These are phyloP conservation scores for Amiota communis DNA, from an alignment of 2,888 invertebrate genomes.

Conservation along the genomic window DNA sequence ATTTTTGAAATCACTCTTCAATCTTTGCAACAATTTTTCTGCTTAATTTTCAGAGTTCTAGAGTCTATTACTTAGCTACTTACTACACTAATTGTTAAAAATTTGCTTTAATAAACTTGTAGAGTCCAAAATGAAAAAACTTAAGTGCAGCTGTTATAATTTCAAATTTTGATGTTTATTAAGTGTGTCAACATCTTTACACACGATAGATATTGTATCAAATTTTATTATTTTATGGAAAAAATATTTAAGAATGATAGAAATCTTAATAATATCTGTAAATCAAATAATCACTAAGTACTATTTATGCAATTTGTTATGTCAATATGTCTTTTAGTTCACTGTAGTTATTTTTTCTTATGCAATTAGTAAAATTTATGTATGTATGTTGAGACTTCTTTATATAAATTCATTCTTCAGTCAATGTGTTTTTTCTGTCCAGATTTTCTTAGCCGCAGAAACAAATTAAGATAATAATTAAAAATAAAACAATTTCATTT, in stretches of 20 bases:
- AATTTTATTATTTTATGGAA: too few relatives aligned
- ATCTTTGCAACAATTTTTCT: too few relatives aligned
- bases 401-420: not conserved
- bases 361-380: too few relatives aligned
- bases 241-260: too few relatives aligned
- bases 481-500: slow-evolving; percentile 25
- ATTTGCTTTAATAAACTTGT: slow-evolving; percentile 17
- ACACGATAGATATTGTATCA: too few relatives aligned
- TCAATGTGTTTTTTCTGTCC: not conserved
- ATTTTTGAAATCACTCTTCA: too few relatives aligned
- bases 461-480: slow-evolving; percentile 26
- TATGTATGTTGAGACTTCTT: not conserved
- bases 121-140: slow-evolving; percentile 1
- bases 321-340: not conserved
- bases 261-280: not conserved
- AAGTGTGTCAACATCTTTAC: not conserved
- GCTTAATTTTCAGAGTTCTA: too few relatives aligned
- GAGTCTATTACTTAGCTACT: too few relatives aligned
- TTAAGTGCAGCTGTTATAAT: slow-evolving; percentile 12
- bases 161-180: not conserved
- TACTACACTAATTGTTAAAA: slow-evolving; percentile 18
- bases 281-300: not conserved
- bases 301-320: not conserved
- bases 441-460: slow-evolving; percentile 4
- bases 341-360: not conserved